Percentiles rank a stretch among this genome's conserved stretches.
Evolutionary conservation across 2,797 vertebrate genomes (phyloP).

Genomic region (Gallinago stenura): DNA sequence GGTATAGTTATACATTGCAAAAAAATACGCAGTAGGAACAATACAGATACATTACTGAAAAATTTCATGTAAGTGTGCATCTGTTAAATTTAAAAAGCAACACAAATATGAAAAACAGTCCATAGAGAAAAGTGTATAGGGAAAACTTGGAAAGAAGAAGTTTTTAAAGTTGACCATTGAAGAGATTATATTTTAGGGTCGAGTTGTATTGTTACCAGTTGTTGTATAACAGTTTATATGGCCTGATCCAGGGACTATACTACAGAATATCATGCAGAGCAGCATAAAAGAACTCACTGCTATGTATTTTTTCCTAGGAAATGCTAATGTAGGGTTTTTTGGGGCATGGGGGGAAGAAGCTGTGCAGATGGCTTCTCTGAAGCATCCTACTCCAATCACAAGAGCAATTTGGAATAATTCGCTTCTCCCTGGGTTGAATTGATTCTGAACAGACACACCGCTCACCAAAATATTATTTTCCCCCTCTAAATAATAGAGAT

Average conservation of each 20-base stretch:
- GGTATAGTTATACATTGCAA: background rate
- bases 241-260: background rate
- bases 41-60: background rate
- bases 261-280: background rate
- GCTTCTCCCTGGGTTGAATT: background rate
- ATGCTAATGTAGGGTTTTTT: background rate
- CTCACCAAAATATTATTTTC: background rate
- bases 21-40: background rate
- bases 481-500: background rate
- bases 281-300: background rate
- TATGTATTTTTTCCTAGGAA: background rate
- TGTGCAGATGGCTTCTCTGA: background rate
- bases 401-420: slow-evolving; percentile 9
- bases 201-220: background rate
- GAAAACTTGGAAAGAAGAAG: background rate
- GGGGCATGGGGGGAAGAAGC: background rate
- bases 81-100: background rate
- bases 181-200: background rate
- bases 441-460: background rate
- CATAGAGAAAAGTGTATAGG: background rate
- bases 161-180: background rate
- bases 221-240: background rate
- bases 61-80: background rate
- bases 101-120: background rate
- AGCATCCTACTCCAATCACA: background rate